Evolutionary conservation across 2,113 vertebrate species (phyloP), one percentile per base, ranked within the genome.

Genomic region (Dascyllus trimaculatus): DNA sequence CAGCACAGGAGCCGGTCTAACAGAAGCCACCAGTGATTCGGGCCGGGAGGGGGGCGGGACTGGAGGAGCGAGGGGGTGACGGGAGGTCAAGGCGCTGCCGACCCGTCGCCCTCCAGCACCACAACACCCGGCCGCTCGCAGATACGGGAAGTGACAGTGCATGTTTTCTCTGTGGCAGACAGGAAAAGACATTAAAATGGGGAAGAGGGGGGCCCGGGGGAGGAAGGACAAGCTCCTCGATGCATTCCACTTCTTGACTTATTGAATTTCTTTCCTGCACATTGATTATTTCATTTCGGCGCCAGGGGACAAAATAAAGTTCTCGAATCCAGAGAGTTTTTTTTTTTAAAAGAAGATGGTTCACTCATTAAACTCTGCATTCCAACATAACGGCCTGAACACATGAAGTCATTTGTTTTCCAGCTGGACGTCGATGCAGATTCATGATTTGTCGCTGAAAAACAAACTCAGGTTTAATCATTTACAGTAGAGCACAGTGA

Each of bases 121-220:
- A 67, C 54, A 69, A 80, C 60, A 70, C 64, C 45, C 32, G 13
- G 38, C 69, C 75, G 56, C 59, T 68, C 71, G 74, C 79, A 85
- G 87, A 91, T 75, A 86, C 85, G 93, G 88, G 92, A 93, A 94
- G 87, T 89, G 92, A 92, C 90, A 87, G 85, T 72, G 87, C 84
- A 76, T 86, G 85, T 87, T 94, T 94, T 92, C 85, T 91, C 82
- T 24, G 71, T 78, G 40, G 84, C 82, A 82, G 83, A 94, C 88
- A 95, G 87, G 92, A 93, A 95, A 88, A 75, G 57, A 90, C 87
- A 91, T 90, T 85, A 83, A 43, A 85, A 78, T 65, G 56, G 52
- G 57, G 73, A 54, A 57, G 49, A 26, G 75, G 81, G 51, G 57
- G 22, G 72, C 13, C n/a, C n/a, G 80, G 74, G 19, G 54, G 49